Evolutionary conservation across 1,140 invertebrate genomes (phyloP).

Genomic region (Camponotus pennsylvanicus): DNA sequence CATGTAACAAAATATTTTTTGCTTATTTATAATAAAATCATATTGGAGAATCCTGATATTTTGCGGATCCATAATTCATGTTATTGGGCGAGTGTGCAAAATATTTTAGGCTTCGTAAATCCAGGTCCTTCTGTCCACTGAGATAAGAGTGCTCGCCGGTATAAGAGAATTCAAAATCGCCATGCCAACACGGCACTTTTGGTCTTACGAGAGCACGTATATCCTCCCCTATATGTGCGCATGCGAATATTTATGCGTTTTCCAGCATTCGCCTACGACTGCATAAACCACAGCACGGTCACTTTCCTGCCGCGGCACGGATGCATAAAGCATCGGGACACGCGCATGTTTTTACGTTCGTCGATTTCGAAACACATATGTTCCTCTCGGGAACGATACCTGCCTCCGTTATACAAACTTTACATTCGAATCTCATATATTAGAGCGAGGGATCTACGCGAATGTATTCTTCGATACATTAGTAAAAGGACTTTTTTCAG

Average conservation of each 20-base stretch:
- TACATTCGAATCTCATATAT: not conserved
- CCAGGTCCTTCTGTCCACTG: not conserved
- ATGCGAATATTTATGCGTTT: slow-evolving; percentile 68
- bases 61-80: not conserved
- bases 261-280: slow-evolving; percentile 53
- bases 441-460: not conserved
- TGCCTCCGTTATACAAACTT: slow-evolving; percentile 35
- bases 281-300: slow-evolving; percentile 63
- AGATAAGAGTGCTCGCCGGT: slow-evolving; percentile 38
- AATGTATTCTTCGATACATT: not conserved
- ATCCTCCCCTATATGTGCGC: not conserved
- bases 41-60: not conserved
- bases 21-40: not conserved
- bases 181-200: slow-evolving; percentile 63
- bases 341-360: slow-evolving; percentile 47
- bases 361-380: slow-evolving; percentile 53
- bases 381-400: slow-evolving; percentile 48
- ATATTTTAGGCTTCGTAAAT: slow-evolving; percentile 60
- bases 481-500: not conserved
- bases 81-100: not conserved
- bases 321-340: slow-evolving; percentile 64
- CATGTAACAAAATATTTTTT: not conserved
- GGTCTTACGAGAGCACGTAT: slow-evolving; percentile 46
- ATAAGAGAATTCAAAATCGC: slow-evolving; percentile 56
- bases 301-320: not conserved